Percentiles rank a stretch among this genome's conserved stretches.
Evolutionary conservation across 1,140 invertebrate species (phyloP).

Genomic region (Nasonia longicornis): DNA sequence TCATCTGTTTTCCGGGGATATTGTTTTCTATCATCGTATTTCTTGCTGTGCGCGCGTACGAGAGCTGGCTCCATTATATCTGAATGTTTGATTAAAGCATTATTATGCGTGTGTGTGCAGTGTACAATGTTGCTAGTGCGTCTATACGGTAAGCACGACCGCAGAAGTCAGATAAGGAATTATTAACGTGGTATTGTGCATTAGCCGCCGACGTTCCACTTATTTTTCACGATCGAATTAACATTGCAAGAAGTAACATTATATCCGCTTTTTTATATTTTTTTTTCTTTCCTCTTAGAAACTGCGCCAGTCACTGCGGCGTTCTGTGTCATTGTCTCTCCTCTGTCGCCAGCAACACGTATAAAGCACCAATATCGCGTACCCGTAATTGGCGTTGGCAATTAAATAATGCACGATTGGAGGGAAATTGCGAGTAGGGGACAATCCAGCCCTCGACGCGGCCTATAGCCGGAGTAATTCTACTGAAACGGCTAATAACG

Average conservation of each 20-base stretch:
- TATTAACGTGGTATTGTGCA: background rate
- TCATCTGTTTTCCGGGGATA: background rate
- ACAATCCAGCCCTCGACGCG: background rate
- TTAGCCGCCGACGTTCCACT: background rate
- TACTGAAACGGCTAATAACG: background rate
- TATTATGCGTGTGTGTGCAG: background rate
- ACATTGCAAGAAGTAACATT: background rate
- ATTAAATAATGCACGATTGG: background rate
- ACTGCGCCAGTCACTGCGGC: background rate
- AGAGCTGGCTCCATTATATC: background rate
- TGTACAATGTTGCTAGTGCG: background rate
- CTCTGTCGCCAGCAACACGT: background rate
- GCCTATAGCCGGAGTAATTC: background rate
- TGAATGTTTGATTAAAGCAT: background rate
- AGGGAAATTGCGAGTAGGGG: background rate
- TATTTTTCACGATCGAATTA: background rate
- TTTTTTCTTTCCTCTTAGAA: too few species aligned
- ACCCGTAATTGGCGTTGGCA: background rate
- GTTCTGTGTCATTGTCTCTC: background rate
- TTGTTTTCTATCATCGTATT: background rate
- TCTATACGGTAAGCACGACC: background rate
- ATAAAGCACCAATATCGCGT: too few species aligned
- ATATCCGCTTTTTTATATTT: too few species aligned
- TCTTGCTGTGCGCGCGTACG: background rate
- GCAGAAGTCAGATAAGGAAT: background rate